Evolutionary conservation across 2,888 invertebrate genomes (phyloP).

Genomic region (Lasioglossum lativentre): DNA sequence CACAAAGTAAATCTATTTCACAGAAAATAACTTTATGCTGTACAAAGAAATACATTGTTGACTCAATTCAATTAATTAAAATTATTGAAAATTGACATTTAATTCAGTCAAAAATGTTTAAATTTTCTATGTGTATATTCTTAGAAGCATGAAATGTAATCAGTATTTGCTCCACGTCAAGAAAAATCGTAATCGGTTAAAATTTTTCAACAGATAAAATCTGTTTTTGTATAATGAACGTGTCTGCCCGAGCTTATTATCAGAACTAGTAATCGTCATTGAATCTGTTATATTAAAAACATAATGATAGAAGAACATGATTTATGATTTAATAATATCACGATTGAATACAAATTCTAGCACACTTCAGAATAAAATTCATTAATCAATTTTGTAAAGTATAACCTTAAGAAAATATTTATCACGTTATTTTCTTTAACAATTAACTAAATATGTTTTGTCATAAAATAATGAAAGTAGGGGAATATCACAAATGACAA

Average conservation of each 20-base stretch:
- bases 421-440: not conserved
- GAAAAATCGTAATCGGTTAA: slow-evolving; percentile 17
- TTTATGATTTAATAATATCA: not conserved
- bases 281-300: not conserved
- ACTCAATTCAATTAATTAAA: not conserved
- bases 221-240: not conserved
- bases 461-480: not conserved
- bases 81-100: not conserved
- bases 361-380: not conserved
- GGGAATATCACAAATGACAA: not conserved
- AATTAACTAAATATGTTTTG: not conserved
- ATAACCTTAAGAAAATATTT: not conserved
- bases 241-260: not conserved
- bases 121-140: not conserved
- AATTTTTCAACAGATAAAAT: slow-evolving; percentile 9
- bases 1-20: not conserved
- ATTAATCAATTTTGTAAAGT: not conserved
- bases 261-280: not conserved
- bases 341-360: not conserved
- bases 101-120: not conserved
- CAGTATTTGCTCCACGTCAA: not conserved
- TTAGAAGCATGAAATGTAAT: not conserved
- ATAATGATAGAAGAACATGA: not conserved
- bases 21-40: not conserved
- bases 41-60: not conserved